Evolutionary conservation across 2,113 vertebrate genomes (phyloP), one percentile per base, ranked within the genome.

Genomic region (Australoheros scitulus): DNA sequence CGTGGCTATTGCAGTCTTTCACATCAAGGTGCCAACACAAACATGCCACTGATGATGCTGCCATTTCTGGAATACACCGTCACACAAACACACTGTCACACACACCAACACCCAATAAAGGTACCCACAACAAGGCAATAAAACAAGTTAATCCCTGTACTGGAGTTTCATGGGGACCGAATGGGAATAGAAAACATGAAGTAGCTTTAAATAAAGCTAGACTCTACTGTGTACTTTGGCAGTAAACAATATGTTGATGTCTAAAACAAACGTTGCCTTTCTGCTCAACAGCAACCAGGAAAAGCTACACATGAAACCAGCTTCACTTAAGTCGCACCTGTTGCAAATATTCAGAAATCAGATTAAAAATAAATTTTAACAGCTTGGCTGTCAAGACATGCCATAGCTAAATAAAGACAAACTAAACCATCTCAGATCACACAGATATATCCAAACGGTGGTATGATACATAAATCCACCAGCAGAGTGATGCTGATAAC

Each of bases 11-110:
- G 77, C 75, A 79, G 86, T 84, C 85, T 89, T 88, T 91, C 81
- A 86, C 83, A 87, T 85, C 59, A 82, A 85, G 81, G 87, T 92
- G 90, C 87, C 89, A 92, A 91, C 84, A 88, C 87, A 91, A 92
- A 91, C 88, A 90, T 82, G 81, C 77, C 79, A 87, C 24, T 84
- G 80, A 85, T 89, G 87, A 87, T 85, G 89, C 84, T 86, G 87
- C 89, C 88, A 87, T 91, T 92, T 93, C 86, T 93, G 81, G 87
- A 90, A 87, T 85, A 88, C 77, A 82, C 82, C n/a, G 36, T 79
- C 87, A 89, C 81, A 89, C 83, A 87, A 75, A 79, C 64, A 84
- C 79, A 72, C 20, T n/a, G 59, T 11, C 77, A 78, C 57, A 88
- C 55, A 88, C 55, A 87, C 34, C 15, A 77, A 83, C 59, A 78